phyloP scores from a whole-genome alignment of 2,797 vertebrate species.

The Natrix natrix region DNA sequence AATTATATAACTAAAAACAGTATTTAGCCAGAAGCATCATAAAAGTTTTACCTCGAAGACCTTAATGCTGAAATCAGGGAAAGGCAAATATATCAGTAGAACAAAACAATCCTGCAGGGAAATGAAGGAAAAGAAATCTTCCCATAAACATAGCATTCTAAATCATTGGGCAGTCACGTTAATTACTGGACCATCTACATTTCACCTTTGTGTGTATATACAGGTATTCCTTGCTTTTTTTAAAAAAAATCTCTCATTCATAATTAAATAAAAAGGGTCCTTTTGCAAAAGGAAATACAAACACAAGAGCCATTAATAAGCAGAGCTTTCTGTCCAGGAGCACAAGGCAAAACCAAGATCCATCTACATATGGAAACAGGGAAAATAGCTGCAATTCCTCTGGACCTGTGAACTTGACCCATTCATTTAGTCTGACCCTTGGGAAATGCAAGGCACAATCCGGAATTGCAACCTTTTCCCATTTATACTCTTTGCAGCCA shows the following conservation, averaged over 20 bases:
- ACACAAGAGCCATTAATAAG: constrained; percentile 38
- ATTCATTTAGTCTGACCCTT: constrained; percentile 52
- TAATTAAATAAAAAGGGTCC: constrained; percentile 49
- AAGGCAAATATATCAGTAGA: constrained; percentile 9
- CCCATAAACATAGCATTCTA: constrained; percentile 13
- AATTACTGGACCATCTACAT: background rate
- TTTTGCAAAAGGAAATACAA: constrained; percentile 10
- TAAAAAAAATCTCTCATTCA: background rate
- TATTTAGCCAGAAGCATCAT: constrained; percentile 16
- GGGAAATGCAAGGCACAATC: constrained; percentile 59
- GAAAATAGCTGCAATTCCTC: constrained; percentile 58
- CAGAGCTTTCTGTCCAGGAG: constrained; percentile 21
- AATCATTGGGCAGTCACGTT: background rate
- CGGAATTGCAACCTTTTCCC: constrained; percentile 65
- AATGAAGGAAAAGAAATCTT: background rate
- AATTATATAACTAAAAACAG: constrained; percentile 31
- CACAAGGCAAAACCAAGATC: constrained; percentile 35
- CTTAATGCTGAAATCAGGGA: background rate
- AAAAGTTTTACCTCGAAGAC: background rate
- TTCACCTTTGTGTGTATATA: background rate
- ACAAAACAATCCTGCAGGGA: background rate
- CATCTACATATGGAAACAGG: constrained; percentile 54
- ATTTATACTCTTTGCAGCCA: constrained; percentile 69
- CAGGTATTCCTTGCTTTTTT: background rate
- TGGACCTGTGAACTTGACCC: constrained; percentile 52